Base-by-base conservation (phyloP, 2,888 invertebrate genomes). In the Macaria liturata region DNA sequence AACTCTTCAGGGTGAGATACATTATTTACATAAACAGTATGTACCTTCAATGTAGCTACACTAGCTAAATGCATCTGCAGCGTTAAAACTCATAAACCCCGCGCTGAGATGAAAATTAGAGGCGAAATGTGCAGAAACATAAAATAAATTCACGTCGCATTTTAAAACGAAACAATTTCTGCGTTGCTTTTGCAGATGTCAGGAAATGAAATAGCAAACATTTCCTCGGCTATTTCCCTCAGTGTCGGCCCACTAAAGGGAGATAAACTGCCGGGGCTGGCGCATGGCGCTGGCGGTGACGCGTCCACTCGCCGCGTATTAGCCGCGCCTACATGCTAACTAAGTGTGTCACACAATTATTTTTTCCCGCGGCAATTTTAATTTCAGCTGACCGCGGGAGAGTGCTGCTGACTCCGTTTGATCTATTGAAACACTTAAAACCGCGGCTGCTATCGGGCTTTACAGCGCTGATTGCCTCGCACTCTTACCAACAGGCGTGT, bases 321-420 rank as follows among this genome's bases (percentile, higher is more conserved):
- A 89, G 87, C 76, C 87, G 80, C 89, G 88, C 86, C 81, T 84
- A 77, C 83, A 76, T 74, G 76, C 81, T 77, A 83, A 83, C 87
- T 83, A 88, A 90, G 87, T 88, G 84, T 87, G 87, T 84, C 82
- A 79, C 81, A 84, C 86, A 84, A 86, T 86, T 86, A 84, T 85
- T 88, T 87, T 86, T 83, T 82, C 83, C 89, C 88, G 81, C 80
- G 82, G 88, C 88, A 80, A 80, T 88, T 89, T 89, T 90, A 88
- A 89, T 89, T 88, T 83, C 78, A 81, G 77, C 86, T 88, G 89
- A 89, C 89, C 89, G 84, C 74, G 76, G 48, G 74, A 70, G 74
- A 75, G 74, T 81, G 78, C 62, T 62, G 59, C 69, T 74, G 83
- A 81, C 79, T 78, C 75, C 81, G 75, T 85, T 86, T 86, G 88